Conservation (phyloP, 2,888 invertebrate species). For the Tubiluchus corallicola region DNA sequence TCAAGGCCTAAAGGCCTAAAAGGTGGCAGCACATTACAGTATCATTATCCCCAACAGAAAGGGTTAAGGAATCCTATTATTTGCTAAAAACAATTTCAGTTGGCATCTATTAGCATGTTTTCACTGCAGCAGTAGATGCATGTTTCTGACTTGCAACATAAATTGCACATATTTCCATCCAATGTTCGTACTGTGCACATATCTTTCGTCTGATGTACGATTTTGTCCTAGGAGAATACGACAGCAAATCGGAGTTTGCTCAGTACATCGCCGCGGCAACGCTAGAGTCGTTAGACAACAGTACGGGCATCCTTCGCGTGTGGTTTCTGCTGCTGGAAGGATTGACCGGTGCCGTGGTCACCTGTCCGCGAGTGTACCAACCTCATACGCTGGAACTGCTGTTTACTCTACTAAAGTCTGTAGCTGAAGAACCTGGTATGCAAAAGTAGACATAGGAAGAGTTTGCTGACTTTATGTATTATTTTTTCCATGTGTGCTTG, state of each 20-base stretch:
- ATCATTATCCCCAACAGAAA: too few relatives aligned
- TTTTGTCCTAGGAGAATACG: background rate
- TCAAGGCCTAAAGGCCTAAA: too few relatives aligned
- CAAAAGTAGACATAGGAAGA: too few relatives aligned
- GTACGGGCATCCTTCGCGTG: slow-evolving; percentile 62
- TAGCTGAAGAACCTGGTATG: slow-evolving; percentile 47
- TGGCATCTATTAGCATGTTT: slow-evolving; percentile 6
- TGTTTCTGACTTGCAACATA: slow-evolving; percentile 8
- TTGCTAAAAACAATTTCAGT: too few relatives aligned
- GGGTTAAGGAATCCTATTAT: too few relatives aligned
- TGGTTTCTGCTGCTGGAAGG: slow-evolving; percentile 75
- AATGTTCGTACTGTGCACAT: background rate
- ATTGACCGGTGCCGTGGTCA: slow-evolving; percentile 36
- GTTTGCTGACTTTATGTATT: too few relatives aligned
- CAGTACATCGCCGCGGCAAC: slow-evolving; percentile 19
- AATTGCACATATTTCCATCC: background rate
- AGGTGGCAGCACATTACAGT: too few relatives aligned
- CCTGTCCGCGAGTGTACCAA: slow-evolving; percentile 53
- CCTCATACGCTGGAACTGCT: slow-evolving; percentile 69
- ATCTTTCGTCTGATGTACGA: background rate
- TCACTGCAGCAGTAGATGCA: background rate
- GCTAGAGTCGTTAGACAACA: too few relatives aligned
- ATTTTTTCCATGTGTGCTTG: too few relatives aligned
- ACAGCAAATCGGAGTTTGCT: too few relatives aligned
- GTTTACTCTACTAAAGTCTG: slow-evolving; percentile 59